phyloP scores from a whole-genome alignment of 2,888 invertebrate species.

The Tetranychus truncatus region DNA sequence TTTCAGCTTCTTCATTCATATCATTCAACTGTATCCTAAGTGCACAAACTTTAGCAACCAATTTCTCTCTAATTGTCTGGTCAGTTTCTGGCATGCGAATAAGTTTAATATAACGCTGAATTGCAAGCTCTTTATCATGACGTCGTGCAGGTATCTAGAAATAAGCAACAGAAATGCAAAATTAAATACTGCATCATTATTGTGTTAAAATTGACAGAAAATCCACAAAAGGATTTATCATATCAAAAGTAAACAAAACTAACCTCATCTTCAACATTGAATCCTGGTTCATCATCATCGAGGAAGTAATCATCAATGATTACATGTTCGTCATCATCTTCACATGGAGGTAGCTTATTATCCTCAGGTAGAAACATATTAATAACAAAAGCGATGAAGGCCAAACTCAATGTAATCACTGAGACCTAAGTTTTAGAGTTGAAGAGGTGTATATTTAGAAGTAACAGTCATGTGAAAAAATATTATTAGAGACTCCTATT shows the following conservation, averaged over 20 bases:
- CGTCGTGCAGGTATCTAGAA: constrained; percentile 2
- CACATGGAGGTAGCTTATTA: background rate
- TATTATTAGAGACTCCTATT: too few relatives aligned
- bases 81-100: constrained; percentile 12
- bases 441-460: too few relatives aligned
- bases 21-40: constrained; percentile 16
- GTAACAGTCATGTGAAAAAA: too few relatives aligned
- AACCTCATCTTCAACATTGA: background rate
- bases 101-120: constrained; percentile 12
- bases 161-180: background rate
- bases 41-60: constrained; percentile 15
- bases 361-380: background rate
- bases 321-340: background rate
- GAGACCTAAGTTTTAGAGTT: too few relatives aligned
- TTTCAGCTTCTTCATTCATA: constrained; percentile 16
- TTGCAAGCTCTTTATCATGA: constrained; percentile 1
- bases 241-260: background rate
- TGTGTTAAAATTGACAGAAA: background rate
- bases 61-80: constrained; percentile 12
- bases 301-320: background rate
- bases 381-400: too few relatives aligned
- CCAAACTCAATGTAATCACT: too few relatives aligned
- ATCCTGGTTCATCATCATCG: background rate
- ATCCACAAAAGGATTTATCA: background rate
- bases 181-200: background rate